A percentile compares a stretch with the other conserved stretches of the same genome.
phyloP scores from a whole-genome alignment of 2,797 vertebrate species.

The Clarias laeviceps region DNA sequence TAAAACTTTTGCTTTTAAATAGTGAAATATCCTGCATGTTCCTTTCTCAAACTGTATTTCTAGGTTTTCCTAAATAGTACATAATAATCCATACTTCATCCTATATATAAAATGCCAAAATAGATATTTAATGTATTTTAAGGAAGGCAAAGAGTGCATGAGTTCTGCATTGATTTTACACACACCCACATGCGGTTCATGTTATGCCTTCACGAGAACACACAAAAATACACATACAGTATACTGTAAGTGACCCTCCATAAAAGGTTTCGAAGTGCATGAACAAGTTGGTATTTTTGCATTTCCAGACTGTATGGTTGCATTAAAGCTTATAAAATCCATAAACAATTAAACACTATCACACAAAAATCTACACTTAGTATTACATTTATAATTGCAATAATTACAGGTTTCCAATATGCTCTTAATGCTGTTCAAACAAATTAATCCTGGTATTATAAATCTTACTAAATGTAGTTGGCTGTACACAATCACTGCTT shows the following conservation, averaged over 20 bases:
- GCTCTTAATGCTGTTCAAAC: neutral
- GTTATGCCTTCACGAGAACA: neutral
- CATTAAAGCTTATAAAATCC: neutral
- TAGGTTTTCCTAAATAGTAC: neutral
- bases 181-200: conserved; percentile 20
- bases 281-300: neutral
- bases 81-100: neutral
- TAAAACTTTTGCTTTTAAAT: neutral
- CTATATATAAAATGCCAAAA: conserved; percentile 2
- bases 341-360: neutral
- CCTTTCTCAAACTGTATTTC: neutral
- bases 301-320: neutral
- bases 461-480: conserved; percentile 6
- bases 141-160: neutral
- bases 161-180: conserved; percentile 28
- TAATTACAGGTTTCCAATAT: neutral
- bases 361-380: neutral
- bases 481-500: neutral
- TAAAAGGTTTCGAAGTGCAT: neutral
- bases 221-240: conserved; percentile 9
- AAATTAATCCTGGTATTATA: neutral
- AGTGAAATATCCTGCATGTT: neutral
- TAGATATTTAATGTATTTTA: neutral
- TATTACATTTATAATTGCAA: neutral
- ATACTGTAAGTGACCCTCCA: conserved; percentile 4